phyloP scores from a whole-genome alignment of 2,888 invertebrate genomes.

The Tuta absoluta region DNA sequence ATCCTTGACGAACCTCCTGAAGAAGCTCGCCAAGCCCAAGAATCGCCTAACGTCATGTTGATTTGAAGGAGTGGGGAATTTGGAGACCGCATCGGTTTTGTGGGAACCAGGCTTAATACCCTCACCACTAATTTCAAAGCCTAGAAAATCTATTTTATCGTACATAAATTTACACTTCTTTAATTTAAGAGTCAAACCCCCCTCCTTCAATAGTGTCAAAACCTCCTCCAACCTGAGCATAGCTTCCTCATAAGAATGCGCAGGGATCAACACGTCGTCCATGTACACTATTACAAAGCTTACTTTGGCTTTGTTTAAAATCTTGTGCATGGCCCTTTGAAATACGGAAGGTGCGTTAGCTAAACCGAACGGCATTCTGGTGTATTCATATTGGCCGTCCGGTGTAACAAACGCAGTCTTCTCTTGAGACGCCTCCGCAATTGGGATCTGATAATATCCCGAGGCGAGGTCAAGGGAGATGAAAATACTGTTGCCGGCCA shows the following conservation, averaged over 20 bases:
- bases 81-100: constrained; percentile 7
- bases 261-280: constrained; percentile 12
- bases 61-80: constrained; percentile 11
- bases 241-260: neutral
- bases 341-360: too few species aligned
- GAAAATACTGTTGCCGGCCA: too few species aligned
- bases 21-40: neutral
- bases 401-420: too few species aligned
- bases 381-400: too few species aligned
- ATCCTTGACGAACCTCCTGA: neutral
- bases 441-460: too few species aligned
- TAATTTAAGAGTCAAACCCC: constrained; percentile 7
- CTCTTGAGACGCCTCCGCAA: too few species aligned
- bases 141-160: constrained; percentile 1
- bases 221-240: neutral
- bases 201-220: neutral
- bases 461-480: too few species aligned
- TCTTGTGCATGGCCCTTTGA: too few species aligned
- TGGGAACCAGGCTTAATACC: constrained; percentile 1
- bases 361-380: too few species aligned
- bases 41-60: constrained; percentile 5
- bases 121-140: neutral
- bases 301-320: too few species aligned
- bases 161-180: constrained; percentile 2
- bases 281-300: too few species aligned